Evolutionary conservation across 2,113 vertebrate genomes (phyloP).

Genomic region (Hiodon alosoides): DNA sequence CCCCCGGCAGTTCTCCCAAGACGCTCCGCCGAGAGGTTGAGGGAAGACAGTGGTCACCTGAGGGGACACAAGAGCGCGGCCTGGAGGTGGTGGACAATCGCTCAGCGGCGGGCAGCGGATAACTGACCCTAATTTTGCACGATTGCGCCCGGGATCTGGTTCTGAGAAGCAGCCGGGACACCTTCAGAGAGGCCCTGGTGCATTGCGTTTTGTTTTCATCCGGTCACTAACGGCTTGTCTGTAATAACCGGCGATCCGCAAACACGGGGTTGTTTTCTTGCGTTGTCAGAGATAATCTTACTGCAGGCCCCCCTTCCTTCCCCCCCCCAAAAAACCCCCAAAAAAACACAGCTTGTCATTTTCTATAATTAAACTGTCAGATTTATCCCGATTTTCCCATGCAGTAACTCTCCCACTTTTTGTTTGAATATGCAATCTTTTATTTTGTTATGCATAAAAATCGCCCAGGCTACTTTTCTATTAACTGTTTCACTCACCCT

Average conservation of each 20-base stretch:
- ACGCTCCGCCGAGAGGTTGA: not conserved
- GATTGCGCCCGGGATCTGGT: not conserved
- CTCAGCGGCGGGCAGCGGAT: no score
- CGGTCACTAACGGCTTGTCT: slow-evolving; percentile 4
- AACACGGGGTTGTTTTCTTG: slow-evolving; percentile 7
- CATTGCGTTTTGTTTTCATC: not conserved
- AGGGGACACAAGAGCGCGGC: no score
- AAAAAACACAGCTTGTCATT: slow-evolving; percentile 78
- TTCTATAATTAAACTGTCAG: slow-evolving; percentile 87
- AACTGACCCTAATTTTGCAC: no score
- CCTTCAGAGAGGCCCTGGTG: not conserved
- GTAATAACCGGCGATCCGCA: not conserved
- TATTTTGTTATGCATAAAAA: slow-evolving; percentile 75
- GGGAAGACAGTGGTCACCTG: no score
- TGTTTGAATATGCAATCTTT: slow-evolving; percentile 55
- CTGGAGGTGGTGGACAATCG: no score
- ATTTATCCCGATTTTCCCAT: slow-evolving; percentile 63
- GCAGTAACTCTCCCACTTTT: slow-evolving; percentile 65
- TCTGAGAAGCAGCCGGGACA: not conserved
- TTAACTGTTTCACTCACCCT: slow-evolving; percentile 83
- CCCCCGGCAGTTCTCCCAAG: not conserved
- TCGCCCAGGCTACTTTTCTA: slow-evolving; percentile 70
- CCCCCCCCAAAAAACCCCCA: no score
- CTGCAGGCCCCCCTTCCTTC: slow-evolving; percentile 35
- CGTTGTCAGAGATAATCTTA: slow-evolving; percentile 54